Percentiles rank a stretch among this genome's conserved stretches.
These are phyloP conservation scores for Taenioides sp. DNA, from an alignment of 2,797 vertebrate genomes.

Conservation along the genomic window DNA sequence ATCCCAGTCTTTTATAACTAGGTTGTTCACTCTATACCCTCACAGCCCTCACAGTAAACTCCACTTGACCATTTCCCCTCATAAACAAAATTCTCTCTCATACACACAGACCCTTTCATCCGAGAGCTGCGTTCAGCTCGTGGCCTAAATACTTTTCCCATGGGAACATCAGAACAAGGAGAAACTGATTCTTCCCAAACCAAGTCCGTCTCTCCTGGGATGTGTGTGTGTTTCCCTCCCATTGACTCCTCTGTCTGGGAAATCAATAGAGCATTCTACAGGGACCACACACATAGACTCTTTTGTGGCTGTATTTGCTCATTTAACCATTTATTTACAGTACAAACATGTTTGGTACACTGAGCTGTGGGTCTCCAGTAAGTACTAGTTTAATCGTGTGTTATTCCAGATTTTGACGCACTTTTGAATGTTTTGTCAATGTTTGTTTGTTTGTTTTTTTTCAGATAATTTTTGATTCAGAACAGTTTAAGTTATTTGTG, in stretches of 20 bases:
- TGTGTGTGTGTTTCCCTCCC: conserved; percentile 21
- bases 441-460: no score
- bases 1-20: conserved; percentile 13
- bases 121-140: conserved; percentile 13
- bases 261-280: conserved; percentile 12
- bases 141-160: conserved; percentile 18
- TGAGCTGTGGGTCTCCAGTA: background rate
- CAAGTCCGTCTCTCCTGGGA: conserved; percentile 23
- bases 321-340: background rate
- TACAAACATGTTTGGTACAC: background rate
- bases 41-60: background rate
- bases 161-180: conserved; percentile 31
- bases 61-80: conserved; percentile 23
- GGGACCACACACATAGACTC: background rate
- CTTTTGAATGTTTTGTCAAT: no score
- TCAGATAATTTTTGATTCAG: no score
- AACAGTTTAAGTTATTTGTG: background rate
- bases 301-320: background rate
- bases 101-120: conserved; percentile 21
- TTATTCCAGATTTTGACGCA: no score
- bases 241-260: conserved; percentile 25
- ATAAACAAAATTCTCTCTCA: conserved; percentile 23
- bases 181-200: conserved; percentile 22
- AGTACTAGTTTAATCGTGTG: background rate
- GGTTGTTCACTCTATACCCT: conserved; percentile 17